These are phyloP conservation scores for Oreochromis grahami DNA, from an alignment of 2,797 vertebrate species.

Conservation along the genomic window DNA sequence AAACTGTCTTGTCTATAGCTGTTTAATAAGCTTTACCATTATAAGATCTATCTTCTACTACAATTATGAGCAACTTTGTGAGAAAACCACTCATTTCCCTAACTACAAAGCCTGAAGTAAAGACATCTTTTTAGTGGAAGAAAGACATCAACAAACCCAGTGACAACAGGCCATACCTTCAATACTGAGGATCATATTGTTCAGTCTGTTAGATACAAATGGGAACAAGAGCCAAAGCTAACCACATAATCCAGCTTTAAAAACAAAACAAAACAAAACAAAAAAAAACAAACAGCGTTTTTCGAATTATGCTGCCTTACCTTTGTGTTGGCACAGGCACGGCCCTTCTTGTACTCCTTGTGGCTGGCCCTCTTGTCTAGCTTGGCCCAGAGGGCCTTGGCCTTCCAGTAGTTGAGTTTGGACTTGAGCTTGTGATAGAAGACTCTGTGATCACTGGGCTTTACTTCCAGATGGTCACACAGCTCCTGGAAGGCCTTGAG, in stretches of 20 bases:
- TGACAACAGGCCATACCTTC: not conserved
- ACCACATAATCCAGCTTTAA: not conserved
- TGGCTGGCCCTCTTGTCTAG: constrained; percentile 93
- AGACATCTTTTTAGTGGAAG: not conserved
- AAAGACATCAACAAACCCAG: not conserved
- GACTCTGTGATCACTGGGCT: constrained; percentile 87
- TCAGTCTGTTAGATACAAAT: not conserved
- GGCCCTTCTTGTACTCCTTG: constrained; percentile 97
- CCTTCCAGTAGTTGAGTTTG: constrained; percentile 99
- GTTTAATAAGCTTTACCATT: not conserved
- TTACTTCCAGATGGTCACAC: constrained; percentile 90
- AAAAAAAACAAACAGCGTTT: not conserved
- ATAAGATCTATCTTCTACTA: not conserved
- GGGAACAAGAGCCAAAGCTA: not conserved
- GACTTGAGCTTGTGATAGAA: constrained; percentile 99
- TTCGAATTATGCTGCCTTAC: constrained; percentile 60
- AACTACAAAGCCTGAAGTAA: not conserved
- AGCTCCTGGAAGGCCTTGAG: constrained; percentile 97
- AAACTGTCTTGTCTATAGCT: rapidly evolving
- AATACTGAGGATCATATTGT: not conserved
- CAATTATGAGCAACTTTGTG: not conserved
- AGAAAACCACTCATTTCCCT: not conserved
- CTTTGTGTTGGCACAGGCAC: constrained; percentile 91
- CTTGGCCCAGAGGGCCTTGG: constrained; percentile 97
- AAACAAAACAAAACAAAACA: not conserved